Conservation (phyloP, 2,113 vertebrate genomes). For the Dascyllus trimaculatus region DNA sequence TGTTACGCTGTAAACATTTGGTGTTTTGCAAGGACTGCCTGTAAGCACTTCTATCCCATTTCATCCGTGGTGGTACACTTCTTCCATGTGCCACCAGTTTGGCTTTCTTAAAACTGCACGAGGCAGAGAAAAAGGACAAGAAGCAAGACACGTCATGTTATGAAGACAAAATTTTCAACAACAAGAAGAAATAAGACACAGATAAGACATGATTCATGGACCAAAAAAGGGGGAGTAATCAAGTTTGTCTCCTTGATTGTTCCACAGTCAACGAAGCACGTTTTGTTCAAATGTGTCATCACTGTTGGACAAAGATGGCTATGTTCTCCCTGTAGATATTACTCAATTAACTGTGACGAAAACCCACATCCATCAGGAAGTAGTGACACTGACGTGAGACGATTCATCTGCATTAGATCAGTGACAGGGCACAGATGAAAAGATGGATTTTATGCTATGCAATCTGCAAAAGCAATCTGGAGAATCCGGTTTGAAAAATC, state of each 20-base stretch:
- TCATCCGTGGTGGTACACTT: not conserved
- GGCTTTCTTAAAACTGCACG: not conserved
- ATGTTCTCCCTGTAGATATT: conserved; percentile 43
- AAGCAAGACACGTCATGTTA: conserved; percentile 1
- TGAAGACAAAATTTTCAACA: not conserved
- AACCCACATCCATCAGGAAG: conserved; percentile 51
- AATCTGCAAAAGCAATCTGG: conserved; percentile 19
- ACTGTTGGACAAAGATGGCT: conserved; percentile 48
- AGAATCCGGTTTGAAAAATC: conserved; percentile 18
- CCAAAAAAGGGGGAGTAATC: conserved; percentile 8
- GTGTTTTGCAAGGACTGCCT: not conserved
- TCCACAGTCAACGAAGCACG: conserved; percentile 35
- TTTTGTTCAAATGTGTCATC: conserved; percentile 44
- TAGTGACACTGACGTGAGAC: not conserved
- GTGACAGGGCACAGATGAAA: conserved; percentile 55
- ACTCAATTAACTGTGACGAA: conserved; percentile 54
- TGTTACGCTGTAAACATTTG: conserved; percentile 23
- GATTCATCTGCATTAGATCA: conserved; percentile 67
- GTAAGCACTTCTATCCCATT: conserved; percentile 12
- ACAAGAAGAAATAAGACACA: not conserved
- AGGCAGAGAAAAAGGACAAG: not conserved
- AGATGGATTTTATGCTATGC: not conserved
- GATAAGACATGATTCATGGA: conserved; percentile 7
- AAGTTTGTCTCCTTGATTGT: conserved; percentile 39
- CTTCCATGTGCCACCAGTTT: not conserved